These are phyloP conservation scores for Pantherophis alleghaniensis DNA, from an alignment of 2,797 vertebrate genomes.

Conservation along the genomic window DNA sequence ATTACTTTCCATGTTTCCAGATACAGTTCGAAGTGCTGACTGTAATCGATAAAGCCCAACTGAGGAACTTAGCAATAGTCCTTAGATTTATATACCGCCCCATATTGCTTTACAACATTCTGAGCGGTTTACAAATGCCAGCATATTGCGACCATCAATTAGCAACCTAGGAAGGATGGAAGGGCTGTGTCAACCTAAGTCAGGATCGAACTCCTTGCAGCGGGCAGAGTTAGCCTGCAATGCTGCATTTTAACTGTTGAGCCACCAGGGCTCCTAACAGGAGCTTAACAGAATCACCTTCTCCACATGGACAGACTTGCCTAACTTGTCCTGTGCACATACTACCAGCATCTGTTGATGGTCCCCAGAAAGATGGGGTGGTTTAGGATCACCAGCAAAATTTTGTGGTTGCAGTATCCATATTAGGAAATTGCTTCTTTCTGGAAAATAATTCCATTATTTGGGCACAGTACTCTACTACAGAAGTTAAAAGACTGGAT, in stretches of 20 bases:
- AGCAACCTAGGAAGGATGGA: background rate
- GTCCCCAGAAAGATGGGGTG: background rate
- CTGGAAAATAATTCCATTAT: background rate
- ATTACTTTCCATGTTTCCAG: background rate
- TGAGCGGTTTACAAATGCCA: background rate
- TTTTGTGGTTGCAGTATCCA: background rate
- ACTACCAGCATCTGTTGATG: background rate
- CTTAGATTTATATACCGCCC: background rate
- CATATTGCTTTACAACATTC: background rate
- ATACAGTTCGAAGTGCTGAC: background rate
- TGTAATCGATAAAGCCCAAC: background rate
- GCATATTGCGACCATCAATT: background rate
- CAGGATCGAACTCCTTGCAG: background rate
- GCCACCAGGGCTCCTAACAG: background rate
- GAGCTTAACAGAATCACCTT: background rate
- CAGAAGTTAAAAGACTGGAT: background rate
- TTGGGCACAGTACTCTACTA: background rate
- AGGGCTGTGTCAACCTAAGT: background rate
- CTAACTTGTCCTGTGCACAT: background rate
- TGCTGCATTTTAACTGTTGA: background rate
- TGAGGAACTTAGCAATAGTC: background rate
- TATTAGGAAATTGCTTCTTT: background rate
- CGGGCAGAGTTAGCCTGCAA: background rate
- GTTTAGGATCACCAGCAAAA: background rate
- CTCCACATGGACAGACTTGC: background rate